Evolutionary conservation across 2,797 vertebrate genomes (phyloP).

Genomic region (Siniperca undulata): DNA sequence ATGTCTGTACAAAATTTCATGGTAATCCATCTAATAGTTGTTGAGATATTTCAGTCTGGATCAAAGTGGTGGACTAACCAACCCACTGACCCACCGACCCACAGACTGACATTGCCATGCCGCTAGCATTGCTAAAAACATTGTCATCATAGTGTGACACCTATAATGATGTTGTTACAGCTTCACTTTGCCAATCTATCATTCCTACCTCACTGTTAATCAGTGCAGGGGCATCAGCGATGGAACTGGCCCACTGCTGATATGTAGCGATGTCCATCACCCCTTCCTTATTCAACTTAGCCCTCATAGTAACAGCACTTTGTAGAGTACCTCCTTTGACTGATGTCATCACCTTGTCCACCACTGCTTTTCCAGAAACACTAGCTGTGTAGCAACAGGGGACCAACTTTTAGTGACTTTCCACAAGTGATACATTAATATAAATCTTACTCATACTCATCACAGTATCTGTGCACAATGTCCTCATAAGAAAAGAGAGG

Average conservation of each 20-base stretch:
- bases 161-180: not conserved
- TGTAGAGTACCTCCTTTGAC: constrained; percentile 87
- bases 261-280: constrained; percentile 81
- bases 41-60: not conserved
- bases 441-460: not conserved
- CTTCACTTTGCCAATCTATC: not conserved
- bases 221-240: constrained; percentile 85
- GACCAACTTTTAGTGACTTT: not conserved
- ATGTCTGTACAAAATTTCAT: not conserved
- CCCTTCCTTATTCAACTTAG: constrained; percentile 72
- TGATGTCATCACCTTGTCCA: constrained; percentile 87
- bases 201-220: constrained; percentile 86
- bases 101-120: not conserved
- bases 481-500: not conserved
- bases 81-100: not conserved
- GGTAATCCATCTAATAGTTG: not conserved
- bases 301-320: constrained; percentile 83
- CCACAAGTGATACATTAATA: not conserved
- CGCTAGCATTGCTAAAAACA: not conserved
- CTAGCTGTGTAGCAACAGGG: constrained; percentile 38
- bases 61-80: not conserved
- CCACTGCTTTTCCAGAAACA: constrained; percentile 41
- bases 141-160: not conserved
- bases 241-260: constrained; percentile 86
- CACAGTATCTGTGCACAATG: not conserved